Percentiles rank a stretch among this genome's conserved stretches.
Evolutionary conservation across 2,797 vertebrate species (phyloP).

Genomic region (Benthosema pterotum): DNA sequence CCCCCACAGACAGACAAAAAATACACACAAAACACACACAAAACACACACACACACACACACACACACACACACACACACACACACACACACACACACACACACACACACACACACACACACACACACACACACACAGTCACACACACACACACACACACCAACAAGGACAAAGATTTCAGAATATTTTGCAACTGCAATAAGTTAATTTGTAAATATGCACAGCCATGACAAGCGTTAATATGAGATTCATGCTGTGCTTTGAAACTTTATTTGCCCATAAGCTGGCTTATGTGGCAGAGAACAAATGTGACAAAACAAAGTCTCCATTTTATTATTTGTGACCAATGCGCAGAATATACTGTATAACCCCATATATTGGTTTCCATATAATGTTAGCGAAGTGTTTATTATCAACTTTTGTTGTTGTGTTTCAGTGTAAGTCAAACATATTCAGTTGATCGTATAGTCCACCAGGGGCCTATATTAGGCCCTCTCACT

Average conservation of each 20-base stretch:
- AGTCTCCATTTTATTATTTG: not conserved
- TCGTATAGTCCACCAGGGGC: not conserved
- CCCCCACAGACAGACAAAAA: not conserved
- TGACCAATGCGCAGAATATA: not conserved
- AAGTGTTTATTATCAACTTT: not conserved
- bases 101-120: no score
- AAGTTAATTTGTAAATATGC: slow-evolving; percentile 20
- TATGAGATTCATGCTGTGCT: not conserved
- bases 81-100: no score
- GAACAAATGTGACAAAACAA: not conserved
- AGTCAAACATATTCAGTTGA: not conserved
- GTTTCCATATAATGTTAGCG: not conserved
- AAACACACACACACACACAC: no score
- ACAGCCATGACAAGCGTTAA: no score
- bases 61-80: no score
- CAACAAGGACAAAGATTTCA: slow-evolving; percentile 21
- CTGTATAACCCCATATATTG: no score
- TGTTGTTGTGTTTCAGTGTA: no score
- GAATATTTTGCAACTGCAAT: slow-evolving; percentile 20
- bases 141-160: no score
- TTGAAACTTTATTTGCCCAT: not conserved
- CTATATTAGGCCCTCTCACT: no score
- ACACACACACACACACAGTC: no score
- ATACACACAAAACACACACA: no score
- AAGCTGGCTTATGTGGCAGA: no score